Conservation (phyloP, 2,888 invertebrate species). For the Drosophila villosipedis region DNA sequence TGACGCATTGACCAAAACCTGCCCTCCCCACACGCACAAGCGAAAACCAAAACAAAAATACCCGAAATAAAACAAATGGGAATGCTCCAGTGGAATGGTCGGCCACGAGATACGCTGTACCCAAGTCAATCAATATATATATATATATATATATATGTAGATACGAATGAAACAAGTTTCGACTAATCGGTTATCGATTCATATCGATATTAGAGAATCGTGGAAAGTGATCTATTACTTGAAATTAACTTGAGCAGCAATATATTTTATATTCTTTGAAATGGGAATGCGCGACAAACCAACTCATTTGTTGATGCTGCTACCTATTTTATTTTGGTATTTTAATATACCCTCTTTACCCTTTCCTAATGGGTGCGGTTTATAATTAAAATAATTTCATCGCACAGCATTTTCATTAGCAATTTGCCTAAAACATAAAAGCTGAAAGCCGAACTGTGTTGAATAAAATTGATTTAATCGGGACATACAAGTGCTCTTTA, state of each 20-base stretch:
- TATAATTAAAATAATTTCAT: not conserved
- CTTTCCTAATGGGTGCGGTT: not conserved
- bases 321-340: not conserved
- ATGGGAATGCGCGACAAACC: not conserved
- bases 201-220: not conserved
- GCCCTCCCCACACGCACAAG: not conserved
- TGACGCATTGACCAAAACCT: slow-evolving; percentile 64
- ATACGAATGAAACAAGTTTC: not conserved
- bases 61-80: not conserved
- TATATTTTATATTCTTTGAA: not conserved
- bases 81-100: not conserved
- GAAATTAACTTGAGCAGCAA: not conserved
- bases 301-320: not conserved
- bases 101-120: not conserved
- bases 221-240: no score
- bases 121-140: not conserved
- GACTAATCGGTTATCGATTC: not conserved
- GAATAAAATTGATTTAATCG: slow-evolving; percentile 9
- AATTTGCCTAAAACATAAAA: slow-evolving; percentile 10
- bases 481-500: not conserved
- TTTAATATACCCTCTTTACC: not conserved
- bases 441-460: slow-evolving; percentile 11
- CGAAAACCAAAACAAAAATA: slow-evolving; percentile 3
- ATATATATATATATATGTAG: not conserved
- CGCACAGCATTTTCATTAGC: not conserved